Evolutionary conservation across 1,140 invertebrate genomes (phyloP), one percentile per base, ranked within the genome.

Genomic region (Marisa cornuarietis): DNA sequence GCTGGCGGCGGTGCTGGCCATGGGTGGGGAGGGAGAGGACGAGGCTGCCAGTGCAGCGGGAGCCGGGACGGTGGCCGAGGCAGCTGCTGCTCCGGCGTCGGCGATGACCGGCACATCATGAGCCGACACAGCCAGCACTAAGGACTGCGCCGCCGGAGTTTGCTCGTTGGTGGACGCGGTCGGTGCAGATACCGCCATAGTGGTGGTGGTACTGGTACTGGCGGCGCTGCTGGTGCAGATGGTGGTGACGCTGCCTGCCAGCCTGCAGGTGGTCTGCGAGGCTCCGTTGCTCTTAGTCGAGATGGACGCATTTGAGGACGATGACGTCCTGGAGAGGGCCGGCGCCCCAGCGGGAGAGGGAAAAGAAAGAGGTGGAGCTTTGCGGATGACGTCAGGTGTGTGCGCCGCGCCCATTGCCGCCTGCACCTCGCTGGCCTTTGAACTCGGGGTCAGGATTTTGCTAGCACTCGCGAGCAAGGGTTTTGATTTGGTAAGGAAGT

Each of bases 11-110:
- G 76, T 68, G 76, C 63, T 54, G 76, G 76, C 62, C 76, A 77
- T 77, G 63, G 76, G 76, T 13, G 76, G 76, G 31, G 76, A 77
- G 9, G 76, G 76, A 24, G 76, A 77, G 42, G 76, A 77, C 61
- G 76, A 77, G 42, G 76, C 76, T 7, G 76, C 76, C 65, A 77
- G 65, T 22, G 76, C 63, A 13, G 76, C 76, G 3, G 76, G 76
- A 24, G 63, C 31, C 5, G 76, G 76, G 24, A 63, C 51, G 51
- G 76, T n/a, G 2, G 62, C 76, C 6, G 62, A 63, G 24, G 63
- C 76, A 22, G 76, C 76, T n/a, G 42, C 76, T 13, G 76, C 76
- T 31, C n/a, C 65, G 11, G n/a, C 65, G n/a, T 63, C 76, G 14
- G 76, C 76, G 6, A 63, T 42, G 20, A 63, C 54, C 54, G 54